Evolutionary conservation across 2,888 invertebrate species (phyloP).

Genomic region (Meta bourneti): DNA sequence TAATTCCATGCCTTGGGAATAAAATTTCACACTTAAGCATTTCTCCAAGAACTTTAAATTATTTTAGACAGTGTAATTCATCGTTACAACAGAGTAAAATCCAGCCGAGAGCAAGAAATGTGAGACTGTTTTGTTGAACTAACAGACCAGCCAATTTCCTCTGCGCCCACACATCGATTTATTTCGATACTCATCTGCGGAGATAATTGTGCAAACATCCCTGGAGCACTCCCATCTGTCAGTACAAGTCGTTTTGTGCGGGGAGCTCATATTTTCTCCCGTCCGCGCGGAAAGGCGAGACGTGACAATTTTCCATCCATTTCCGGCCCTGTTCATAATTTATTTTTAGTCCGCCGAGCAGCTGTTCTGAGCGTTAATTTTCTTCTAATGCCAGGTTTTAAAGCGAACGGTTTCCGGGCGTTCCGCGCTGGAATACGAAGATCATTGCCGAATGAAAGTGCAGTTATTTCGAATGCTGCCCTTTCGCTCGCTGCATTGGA

Average conservation of each 20-base stretch:
- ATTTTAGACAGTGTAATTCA: no score
- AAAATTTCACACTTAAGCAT: no score
- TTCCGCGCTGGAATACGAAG: not conserved
- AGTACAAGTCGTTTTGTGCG: conserved; percentile 12
- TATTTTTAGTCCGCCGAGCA: conserved; percentile 33
- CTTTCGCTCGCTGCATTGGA: no score
- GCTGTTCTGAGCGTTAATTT: conserved; percentile 37
- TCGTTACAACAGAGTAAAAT: no score
- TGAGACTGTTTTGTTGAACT: no score
- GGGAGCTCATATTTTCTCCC: not conserved
- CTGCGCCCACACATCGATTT: no score
- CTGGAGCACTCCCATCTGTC: conserved; percentile 45
- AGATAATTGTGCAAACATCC: conserved; percentile 41
- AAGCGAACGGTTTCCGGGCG: conserved; percentile 6
- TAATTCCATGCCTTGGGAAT: no score
- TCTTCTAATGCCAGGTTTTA: not conserved
- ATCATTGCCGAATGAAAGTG: no score
- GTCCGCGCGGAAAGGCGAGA: not conserved
- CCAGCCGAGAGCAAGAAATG: no score
- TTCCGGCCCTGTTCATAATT: conserved; percentile 5
- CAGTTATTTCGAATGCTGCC: no score
- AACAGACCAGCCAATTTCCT: no score
- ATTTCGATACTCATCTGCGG: not conserved
- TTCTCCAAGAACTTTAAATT: no score
- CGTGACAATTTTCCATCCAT: conserved; percentile 33